Percentiles rank a stretch among this genome's conserved stretches.
These are phyloP conservation scores for Nematopogon swammerdamellus DNA, from an alignment of 2,888 invertebrate species.

Conservation along the genomic window DNA sequence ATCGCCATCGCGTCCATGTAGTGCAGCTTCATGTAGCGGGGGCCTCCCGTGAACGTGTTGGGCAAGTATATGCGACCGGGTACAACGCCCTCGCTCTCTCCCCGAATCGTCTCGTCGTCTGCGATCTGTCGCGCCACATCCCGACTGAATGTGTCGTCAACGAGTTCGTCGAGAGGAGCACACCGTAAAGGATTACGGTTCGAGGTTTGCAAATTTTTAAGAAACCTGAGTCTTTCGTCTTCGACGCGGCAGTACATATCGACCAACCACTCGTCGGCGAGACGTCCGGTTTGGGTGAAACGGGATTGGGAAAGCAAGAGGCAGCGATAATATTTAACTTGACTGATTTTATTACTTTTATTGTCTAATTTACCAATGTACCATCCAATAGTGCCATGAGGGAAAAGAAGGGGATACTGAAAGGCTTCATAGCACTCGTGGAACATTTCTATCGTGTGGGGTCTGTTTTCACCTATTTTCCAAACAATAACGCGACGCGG, in stretches of 20 bases:
- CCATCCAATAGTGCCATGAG: conserved; percentile 6
- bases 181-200: neutral
- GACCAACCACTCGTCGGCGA: conserved; percentile 9
- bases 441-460: conserved; percentile 7
- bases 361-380: conserved; percentile 2
- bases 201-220: neutral
- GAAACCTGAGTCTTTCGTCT: conserved; percentile 7
- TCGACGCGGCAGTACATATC: conserved; percentile 8
- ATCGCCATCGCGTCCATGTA: conserved; percentile 7
- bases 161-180: neutral
- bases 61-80: conserved; percentile 6
- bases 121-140: neutral
- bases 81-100: conserved; percentile 4
- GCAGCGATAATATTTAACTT: conserved; percentile 5
- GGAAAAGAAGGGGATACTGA: conserved; percentile 4
- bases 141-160: neutral
- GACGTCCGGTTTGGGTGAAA: conserved; percentile 4
- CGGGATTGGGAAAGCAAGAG: conserved; percentile 5
- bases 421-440: conserved; percentile 7
- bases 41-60: conserved; percentile 6
- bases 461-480: conserved; percentile 8
- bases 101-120: neutral
- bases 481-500: conserved; percentile 8
- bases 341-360: conserved; percentile 4
- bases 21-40: conserved; percentile 6